These are phyloP conservation scores for Anableps anableps DNA, from an alignment of 2,797 vertebrate species.

Conservation along the genomic window DNA sequence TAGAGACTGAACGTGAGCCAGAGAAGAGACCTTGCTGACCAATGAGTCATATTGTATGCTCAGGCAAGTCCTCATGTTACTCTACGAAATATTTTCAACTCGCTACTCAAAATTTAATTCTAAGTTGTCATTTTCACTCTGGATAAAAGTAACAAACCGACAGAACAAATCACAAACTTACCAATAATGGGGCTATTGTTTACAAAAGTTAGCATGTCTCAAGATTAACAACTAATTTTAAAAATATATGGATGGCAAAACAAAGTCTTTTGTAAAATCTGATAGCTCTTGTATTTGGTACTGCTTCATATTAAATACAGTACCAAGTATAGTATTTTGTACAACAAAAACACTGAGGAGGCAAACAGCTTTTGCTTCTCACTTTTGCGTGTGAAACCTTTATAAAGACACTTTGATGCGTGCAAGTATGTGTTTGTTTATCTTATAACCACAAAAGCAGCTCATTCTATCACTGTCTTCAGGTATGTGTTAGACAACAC, in stretches of 20 bases:
- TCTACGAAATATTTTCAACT: too few relatives aligned
- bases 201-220: not conserved
- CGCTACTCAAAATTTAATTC: not conserved
- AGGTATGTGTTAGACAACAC: slow-evolving; percentile 28
- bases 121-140: not conserved
- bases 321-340: not conserved
- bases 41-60: not conserved
- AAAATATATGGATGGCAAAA: not conserved
- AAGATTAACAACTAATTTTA: not conserved
- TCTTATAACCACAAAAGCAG: slow-evolving; percentile 24
- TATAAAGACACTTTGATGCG: not conserved
- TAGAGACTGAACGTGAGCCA: not conserved
- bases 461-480: slow-evolving; percentile 43
- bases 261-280: not conserved
- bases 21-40: not conserved
- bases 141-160: not conserved
- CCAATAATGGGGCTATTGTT: not conserved
- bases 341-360: not conserved
- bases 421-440: slow-evolving; percentile 26
- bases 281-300: not conserved
- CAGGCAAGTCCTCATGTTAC: not conserved
- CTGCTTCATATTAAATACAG: not conserved
- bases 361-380: slow-evolving; percentile 6
- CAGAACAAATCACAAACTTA: not conserved
- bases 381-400: slow-evolving; percentile 12